A percentile compares a stretch with the other conserved stretches of the same genome.
Conservation (phyloP, 2,113 vertebrate species). For the Nibea albiflora region DNA sequence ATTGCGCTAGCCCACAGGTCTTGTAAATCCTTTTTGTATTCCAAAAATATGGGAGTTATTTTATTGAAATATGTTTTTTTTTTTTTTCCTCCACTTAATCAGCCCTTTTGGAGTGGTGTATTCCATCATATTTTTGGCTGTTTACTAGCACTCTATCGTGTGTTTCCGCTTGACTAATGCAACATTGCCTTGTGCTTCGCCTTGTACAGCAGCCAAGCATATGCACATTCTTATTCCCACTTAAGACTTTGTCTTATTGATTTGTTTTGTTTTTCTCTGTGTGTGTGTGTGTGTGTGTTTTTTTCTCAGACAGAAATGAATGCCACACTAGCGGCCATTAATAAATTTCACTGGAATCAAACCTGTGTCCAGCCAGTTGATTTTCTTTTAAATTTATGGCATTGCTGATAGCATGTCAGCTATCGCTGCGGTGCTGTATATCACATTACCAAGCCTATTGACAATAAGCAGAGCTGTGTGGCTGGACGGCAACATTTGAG, state of each 20-base stretch:
- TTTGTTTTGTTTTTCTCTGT: conserved; percentile 56
- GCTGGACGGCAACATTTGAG: conserved; percentile 23
- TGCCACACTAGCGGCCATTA: conserved; percentile 55
- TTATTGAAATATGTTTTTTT: conserved; percentile 57
- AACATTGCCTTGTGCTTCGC: conserved; percentile 35
- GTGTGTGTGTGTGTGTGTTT: neutral
- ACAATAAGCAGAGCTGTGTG: conserved; percentile 67
- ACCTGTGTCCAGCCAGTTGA: conserved; percentile 60
- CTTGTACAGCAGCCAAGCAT: conserved; percentile 61
- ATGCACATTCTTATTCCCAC: conserved; percentile 51
- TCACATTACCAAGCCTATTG: conserved; percentile 69
- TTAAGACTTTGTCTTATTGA: conserved; percentile 60
- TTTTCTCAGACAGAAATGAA: conserved; percentile 39
- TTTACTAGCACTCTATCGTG: conserved; percentile 58
- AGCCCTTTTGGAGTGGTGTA: conserved; percentile 47
- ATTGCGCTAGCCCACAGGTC: conserved; percentile 57
- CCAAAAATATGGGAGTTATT: conserved; percentile 67
- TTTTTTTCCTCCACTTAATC: conserved; percentile 62
- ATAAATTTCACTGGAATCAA: conserved; percentile 67
- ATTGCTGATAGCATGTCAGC: conserved; percentile 71
- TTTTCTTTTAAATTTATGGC: conserved; percentile 71
- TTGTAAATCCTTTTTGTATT: conserved; percentile 60
- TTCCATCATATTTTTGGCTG: conserved; percentile 70
- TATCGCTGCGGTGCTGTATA: conserved; percentile 63
- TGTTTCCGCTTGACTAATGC: conserved; percentile 61